These are phyloP conservation scores for Oenanthe melanoleuca DNA, from an alignment of 2,113 vertebrate species.

Conservation along the genomic window DNA sequence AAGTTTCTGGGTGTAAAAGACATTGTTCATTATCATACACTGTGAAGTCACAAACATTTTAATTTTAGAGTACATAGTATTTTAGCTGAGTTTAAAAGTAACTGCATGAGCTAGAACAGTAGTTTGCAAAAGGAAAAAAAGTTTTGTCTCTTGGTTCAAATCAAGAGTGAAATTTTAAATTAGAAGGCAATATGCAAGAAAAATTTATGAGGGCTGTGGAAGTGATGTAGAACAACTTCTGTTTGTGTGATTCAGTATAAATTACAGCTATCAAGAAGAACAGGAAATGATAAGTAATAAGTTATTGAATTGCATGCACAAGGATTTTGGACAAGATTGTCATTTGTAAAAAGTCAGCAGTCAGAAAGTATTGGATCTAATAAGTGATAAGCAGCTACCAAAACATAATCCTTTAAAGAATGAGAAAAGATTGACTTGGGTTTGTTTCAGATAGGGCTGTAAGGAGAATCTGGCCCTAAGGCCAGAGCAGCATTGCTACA, in stretches of 20 bases:
- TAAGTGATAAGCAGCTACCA: neutral
- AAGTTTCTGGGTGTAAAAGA: neutral
- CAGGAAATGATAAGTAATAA: neutral
- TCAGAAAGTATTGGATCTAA: neutral
- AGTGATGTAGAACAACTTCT: neutral
- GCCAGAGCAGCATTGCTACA: neutral
- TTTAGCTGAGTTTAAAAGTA: neutral
- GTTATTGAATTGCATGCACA: neutral
- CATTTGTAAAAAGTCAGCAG: neutral
- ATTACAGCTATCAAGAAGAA: neutral
- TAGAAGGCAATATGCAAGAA: neutral
- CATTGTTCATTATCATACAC: neutral
- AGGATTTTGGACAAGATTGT: neutral
- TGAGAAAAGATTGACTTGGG: neutral
- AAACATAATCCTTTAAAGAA: neutral
- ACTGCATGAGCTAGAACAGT: neutral
- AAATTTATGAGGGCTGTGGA: neutral
- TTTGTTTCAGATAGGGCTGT: neutral
- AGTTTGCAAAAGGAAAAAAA: neutral
- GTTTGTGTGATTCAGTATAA: neutral
- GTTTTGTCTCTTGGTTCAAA: neutral
- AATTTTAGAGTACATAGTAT: neutral
- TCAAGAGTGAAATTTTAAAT: neutral
- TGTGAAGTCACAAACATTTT: neutral
- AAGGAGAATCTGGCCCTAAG: constrained; percentile 5